Conservation (phyloP, 2,888 invertebrate genomes). For the Philereme transversata region DNA sequence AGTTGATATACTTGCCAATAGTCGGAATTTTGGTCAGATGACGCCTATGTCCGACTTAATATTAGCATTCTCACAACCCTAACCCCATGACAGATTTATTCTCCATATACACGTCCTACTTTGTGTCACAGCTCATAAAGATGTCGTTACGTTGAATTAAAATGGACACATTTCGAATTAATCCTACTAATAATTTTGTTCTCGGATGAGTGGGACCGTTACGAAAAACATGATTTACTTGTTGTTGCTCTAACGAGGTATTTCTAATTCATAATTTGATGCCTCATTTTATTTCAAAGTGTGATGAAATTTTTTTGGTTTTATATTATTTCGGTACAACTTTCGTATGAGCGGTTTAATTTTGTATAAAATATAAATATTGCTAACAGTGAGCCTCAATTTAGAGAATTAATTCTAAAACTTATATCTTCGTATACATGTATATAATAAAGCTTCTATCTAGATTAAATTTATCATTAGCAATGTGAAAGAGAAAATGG, state of each 20-base stretch:
- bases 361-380: too few species aligned
- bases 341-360: not conserved
- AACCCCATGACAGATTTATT: slow-evolving; percentile 73
- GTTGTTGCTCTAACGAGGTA: slow-evolving; percentile 35
- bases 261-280: slow-evolving; percentile 30
- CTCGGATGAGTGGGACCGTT: slow-evolving; percentile 40
- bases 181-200: slow-evolving; percentile 61
- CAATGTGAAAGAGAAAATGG: slow-evolving; percentile 69
- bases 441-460: slow-evolving; percentile 46
- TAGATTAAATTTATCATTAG: slow-evolving; percentile 61
- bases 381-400: not conserved
- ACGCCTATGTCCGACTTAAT: slow-evolving; percentile 1
- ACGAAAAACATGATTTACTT: slow-evolving; percentile 40
- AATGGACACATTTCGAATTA: slow-evolving; percentile 65
- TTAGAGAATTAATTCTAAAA: slow-evolving; percentile 21
- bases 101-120: slow-evolving; percentile 72
- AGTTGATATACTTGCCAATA: too few species aligned
- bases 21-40: too few species aligned
- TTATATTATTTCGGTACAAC: not conserved
- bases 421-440: slow-evolving; percentile 46
- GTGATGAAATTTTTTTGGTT: slow-evolving; percentile 4
- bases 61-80: slow-evolving; percentile 21
- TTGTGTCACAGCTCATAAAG: slow-evolving; percentile 78
- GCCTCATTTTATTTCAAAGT: slow-evolving; percentile 21
- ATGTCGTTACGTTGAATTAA: slow-evolving; percentile 75